These are phyloP conservation scores for Cactoblastis cactorum DNA, from an alignment of 2,888 invertebrate genomes.

Conservation along the genomic window DNA sequence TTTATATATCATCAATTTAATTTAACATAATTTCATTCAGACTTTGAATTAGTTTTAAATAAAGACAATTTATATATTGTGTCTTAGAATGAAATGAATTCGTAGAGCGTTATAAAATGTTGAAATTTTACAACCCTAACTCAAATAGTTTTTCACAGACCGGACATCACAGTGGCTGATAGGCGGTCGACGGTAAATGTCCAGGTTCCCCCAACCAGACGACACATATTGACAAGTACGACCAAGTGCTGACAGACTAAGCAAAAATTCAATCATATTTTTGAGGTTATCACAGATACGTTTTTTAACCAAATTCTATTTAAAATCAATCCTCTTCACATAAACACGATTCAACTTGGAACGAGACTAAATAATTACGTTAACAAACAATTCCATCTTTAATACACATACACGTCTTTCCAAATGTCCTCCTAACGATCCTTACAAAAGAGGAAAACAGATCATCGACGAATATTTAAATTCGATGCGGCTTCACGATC, in stretches of 20 bases:
- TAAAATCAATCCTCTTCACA: background rate
- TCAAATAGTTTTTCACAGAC: background rate
- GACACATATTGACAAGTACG: background rate
- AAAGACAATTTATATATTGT: no score
- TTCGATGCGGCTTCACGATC: conserved; percentile 14
- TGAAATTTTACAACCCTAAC: background rate
- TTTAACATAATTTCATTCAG: no score
- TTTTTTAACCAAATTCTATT: background rate
- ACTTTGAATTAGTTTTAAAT: no score
- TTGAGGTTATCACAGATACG: background rate
- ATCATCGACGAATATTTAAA: conserved; percentile 23
- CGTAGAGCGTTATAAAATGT: background rate
- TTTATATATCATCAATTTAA: no score
- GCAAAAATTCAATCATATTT: background rate
- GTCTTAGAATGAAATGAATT: no score
- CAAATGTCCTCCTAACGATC: conserved; percentile 13
- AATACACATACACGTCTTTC: conserved; percentile 1
- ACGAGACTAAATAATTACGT: background rate
- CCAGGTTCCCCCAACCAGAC: background rate
- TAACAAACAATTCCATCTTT: conserved; percentile 2
- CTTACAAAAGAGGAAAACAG: conserved; percentile 18
- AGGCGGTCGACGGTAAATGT: conserved; percentile 1
- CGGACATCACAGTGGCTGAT: conserved; percentile 13
- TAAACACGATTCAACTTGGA: background rate
- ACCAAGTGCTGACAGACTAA: background rate